A percentile compares a stretch with the other conserved stretches of the same genome.
Evolutionary conservation across 2,888 invertebrate species (phyloP).

Genomic region (Caenorhabditis auriculariae): DNA sequence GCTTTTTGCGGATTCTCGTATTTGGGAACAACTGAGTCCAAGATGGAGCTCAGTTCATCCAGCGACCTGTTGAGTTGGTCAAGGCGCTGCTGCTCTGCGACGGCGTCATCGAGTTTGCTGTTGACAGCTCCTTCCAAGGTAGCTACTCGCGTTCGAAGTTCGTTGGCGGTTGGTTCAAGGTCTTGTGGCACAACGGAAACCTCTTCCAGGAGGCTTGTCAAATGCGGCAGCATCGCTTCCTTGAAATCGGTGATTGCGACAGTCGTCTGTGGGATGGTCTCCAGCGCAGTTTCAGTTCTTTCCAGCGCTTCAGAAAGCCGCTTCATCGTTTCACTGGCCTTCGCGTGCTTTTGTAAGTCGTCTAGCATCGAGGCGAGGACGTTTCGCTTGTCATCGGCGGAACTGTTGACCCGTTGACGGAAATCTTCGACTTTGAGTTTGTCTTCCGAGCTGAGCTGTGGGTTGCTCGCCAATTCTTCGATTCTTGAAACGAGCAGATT

Average conservation of each 20-base stretch:
- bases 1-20: conserved; percentile 8
- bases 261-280: conserved; percentile 4
- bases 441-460: conserved; percentile 1
- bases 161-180: conserved; percentile 2
- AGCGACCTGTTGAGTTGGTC: conserved; percentile 1
- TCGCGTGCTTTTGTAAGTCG: conserved; percentile 9
- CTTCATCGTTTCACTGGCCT: conserved; percentile 10
- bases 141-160: conserved; percentile 6
- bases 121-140: conserved; percentile 8
- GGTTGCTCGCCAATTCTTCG: conserved; percentile 6
- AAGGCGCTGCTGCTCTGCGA: conserved; percentile 15
- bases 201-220: conserved; percentile 6
- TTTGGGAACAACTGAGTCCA: conserved; percentile 14
- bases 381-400: conserved; percentile 3
- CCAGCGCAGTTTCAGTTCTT: conserved; percentile 8
- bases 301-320: conserved; percentile 13
- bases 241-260: conserved; percentile 14
- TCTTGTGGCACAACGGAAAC: conserved; percentile 7
- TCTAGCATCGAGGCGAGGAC: conserved; percentile 9
- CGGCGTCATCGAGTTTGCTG: conserved; percentile 3
- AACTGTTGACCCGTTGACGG: not conserved
- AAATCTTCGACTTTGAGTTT: conserved; percentile 6
- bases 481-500: conserved; percentile 5
- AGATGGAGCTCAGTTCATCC: conserved; percentile 6
- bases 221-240: conserved; percentile 4